Conservation (phyloP, 2,113 vertebrate genomes). For the Platycercus adscitus region DNA sequence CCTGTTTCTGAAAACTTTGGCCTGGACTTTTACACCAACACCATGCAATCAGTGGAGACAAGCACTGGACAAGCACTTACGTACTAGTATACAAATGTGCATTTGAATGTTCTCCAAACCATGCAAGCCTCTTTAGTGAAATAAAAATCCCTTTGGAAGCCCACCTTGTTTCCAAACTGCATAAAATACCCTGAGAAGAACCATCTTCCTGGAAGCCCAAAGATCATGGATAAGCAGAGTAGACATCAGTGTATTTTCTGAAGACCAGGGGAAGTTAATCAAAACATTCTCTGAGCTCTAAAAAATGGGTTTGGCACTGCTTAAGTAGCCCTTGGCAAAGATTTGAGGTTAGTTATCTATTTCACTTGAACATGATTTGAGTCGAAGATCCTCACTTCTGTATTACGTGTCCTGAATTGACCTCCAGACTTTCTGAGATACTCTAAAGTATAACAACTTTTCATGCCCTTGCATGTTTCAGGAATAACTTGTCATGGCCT, state of each 20-base stretch:
- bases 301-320: neutral
- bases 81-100: neutral
- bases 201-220: neutral
- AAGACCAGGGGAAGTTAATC: neutral
- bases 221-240: neutral
- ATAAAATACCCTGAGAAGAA: neutral
- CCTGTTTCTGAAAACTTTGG: neutral
- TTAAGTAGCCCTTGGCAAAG: neutral
- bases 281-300: neutral
- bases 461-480: slow-evolving; percentile 5
- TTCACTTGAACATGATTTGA: neutral
- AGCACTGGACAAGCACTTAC: neutral
- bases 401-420: slow-evolving; percentile 39
- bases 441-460: neutral
- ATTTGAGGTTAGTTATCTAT: slow-evolving; percentile 15
- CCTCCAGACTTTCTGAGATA: neutral
- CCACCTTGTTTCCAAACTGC: neutral
- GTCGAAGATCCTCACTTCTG: neutral
- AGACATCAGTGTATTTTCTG: neutral
- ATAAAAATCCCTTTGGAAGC: neutral
- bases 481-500: neutral
- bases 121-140: neutral
- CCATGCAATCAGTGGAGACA: neutral
- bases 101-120: neutral
- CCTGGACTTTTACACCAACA: neutral